phyloP scores from a whole-genome alignment of 2,113 vertebrate species.

The Mesembrinibis cayennensis region DNA sequence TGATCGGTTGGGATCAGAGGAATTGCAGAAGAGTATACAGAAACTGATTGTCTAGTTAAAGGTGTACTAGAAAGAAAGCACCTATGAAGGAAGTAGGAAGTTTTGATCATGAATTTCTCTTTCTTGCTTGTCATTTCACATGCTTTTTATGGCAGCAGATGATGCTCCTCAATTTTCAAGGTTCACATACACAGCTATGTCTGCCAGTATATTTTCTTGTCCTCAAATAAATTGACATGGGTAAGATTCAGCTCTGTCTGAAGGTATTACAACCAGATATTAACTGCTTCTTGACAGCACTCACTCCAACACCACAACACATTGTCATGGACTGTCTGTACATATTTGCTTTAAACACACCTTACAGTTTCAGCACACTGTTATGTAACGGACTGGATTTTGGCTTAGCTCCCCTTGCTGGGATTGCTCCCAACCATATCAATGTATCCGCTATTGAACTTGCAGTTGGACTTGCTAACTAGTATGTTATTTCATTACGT shows the following conservation, averaged over 20 bases:
- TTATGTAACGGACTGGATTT: background rate
- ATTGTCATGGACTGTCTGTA: background rate
- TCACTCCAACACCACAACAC: background rate
- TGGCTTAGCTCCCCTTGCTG: background rate
- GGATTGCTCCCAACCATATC: background rate
- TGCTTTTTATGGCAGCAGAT: background rate
- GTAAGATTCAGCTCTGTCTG: background rate
- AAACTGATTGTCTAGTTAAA: background rate
- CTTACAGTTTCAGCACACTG: background rate
- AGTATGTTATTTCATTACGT: background rate
- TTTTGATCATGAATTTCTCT: background rate
- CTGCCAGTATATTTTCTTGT: background rate
- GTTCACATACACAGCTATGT: background rate
- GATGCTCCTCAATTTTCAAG: background rate
- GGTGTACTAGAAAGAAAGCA: background rate
- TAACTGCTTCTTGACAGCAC: background rate
- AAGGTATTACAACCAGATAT: background rate
- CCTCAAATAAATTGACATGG: background rate
- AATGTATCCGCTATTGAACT: rapidly evolving
- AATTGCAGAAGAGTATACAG: background rate
- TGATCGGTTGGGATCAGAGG: background rate
- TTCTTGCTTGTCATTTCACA: background rate
- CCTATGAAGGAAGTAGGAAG: background rate
- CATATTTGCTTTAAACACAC: background rate
- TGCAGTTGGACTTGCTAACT: background rate